phyloP scores from a whole-genome alignment of 2,797 vertebrate species.

The Gymnocypris eckloni region DNA sequence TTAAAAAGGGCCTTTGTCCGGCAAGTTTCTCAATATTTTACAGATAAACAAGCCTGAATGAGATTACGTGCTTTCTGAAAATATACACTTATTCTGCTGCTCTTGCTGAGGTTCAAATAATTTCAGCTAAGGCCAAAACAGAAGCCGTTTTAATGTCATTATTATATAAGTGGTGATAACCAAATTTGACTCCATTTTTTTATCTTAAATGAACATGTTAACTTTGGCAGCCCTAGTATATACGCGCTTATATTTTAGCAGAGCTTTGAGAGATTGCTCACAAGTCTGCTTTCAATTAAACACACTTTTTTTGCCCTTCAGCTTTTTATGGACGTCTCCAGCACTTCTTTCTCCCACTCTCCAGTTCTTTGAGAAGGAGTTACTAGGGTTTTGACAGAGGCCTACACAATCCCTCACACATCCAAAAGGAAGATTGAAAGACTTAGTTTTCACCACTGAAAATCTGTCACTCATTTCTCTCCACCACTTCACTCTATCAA shows the following conservation, averaged over 20 bases:
- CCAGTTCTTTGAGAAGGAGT: slow-evolving; percentile 41
- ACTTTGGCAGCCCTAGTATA: background rate
- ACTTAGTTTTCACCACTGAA: slow-evolving; percentile 69
- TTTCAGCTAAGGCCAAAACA: slow-evolving; percentile 10
- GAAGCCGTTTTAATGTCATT: background rate
- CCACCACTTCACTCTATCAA: slow-evolving; percentile 32
- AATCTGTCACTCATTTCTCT: slow-evolving; percentile 70
- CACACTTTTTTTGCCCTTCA: slow-evolving; percentile 24
- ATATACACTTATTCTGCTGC: background rate
- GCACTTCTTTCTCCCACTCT: slow-evolving; percentile 28
- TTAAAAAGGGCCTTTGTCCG: background rate
- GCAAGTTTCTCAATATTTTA: background rate
- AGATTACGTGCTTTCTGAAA: background rate
- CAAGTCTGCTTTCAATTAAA: slow-evolving; percentile 45
- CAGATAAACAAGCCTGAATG: background rate
- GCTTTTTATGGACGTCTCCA: slow-evolving; percentile 16
- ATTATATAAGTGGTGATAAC: slow-evolving; percentile 20
- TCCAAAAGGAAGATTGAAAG: slow-evolving; percentile 49
- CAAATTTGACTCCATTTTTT: slow-evolving; percentile 1
- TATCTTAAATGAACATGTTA: slow-evolving; percentile 20
- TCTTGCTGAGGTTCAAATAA: background rate
- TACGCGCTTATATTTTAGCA: slow-evolving; percentile 1
- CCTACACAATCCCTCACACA: slow-evolving; percentile 47
- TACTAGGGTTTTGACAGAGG: slow-evolving; percentile 44
- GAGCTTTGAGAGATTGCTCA: slow-evolving; percentile 23